Evolutionary conservation across 2,797 vertebrate genomes (phyloP).

Genomic region (Rhinogobio ventralis): DNA sequence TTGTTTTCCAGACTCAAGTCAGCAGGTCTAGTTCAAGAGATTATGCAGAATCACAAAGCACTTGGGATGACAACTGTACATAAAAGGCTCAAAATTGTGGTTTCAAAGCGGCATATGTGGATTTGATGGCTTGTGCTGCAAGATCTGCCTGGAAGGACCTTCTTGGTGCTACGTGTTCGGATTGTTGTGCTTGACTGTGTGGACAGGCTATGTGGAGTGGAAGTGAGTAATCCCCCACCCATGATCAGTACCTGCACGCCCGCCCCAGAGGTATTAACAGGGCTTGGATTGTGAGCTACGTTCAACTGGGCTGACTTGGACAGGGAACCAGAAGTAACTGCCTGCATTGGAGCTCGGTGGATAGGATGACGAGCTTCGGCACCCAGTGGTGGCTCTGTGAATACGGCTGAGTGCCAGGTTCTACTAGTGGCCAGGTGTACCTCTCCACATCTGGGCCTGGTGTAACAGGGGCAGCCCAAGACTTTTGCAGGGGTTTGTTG

Average conservation of each 20-base stretch:
- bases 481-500: slow-evolving; percentile 78
- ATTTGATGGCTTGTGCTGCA: slow-evolving; percentile 60
- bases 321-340: slow-evolving; percentile 64
- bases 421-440: slow-evolving; percentile 58
- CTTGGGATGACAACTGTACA: slow-evolving; percentile 52
- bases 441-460: slow-evolving; percentile 72
- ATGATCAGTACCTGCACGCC: slow-evolving; percentile 37
- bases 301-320: slow-evolving; percentile 70
- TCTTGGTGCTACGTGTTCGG: slow-evolving; percentile 63
- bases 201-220: slow-evolving; percentile 58
- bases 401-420: slow-evolving; percentile 66
- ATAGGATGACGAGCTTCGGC: slow-evolving; percentile 54
- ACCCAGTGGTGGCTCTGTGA: slow-evolving; percentile 70
- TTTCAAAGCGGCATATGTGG: slow-evolving; percentile 24
- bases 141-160: slow-evolving; percentile 56
- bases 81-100: slow-evolving; percentile 53
- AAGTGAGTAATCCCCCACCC: slow-evolving; percentile 56
- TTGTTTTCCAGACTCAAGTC: slow-evolving; percentile 35
- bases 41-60: slow-evolving; percentile 49
- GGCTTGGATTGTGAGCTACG: slow-evolving; percentile 37
- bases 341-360: slow-evolving; percentile 59
- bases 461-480: slow-evolving; percentile 84
- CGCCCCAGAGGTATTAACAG: slow-evolving; percentile 54
- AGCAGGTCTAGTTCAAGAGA: neutral
- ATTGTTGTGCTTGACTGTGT: slow-evolving; percentile 73